Evolutionary conservation across 2,888 invertebrate genomes (phyloP).

Genomic region (Cantharis rufa): DNA sequence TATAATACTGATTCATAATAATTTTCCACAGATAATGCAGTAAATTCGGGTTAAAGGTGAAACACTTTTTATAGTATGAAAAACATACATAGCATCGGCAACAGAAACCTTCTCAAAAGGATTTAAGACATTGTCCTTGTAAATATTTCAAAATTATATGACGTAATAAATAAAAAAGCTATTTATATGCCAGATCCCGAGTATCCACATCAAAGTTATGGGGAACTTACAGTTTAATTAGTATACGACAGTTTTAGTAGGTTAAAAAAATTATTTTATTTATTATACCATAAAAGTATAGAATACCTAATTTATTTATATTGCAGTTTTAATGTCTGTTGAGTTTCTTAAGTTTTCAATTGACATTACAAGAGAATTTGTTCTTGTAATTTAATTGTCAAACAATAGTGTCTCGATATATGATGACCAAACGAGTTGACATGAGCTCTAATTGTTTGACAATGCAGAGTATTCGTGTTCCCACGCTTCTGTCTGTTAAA

Average conservation of each 20-base stretch:
- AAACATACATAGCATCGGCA: background rate
- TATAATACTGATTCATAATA: background rate
- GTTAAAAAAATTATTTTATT: background rate
- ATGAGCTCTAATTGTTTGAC: constrained; percentile 44
- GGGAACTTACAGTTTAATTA: background rate
- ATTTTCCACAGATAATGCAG: background rate
- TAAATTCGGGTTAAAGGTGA: background rate
- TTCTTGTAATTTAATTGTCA: constrained; percentile 29
- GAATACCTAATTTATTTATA: background rate
- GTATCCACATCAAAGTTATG: background rate
- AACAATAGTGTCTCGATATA: constrained; percentile 36
- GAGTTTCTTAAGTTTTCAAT: background rate
- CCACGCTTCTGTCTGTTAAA: constrained; percentile 40
- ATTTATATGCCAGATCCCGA: background rate
- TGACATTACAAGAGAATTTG: background rate
- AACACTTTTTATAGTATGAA: background rate
- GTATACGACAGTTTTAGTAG: background rate
- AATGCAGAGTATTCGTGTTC: constrained; percentile 43
- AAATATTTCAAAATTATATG: background rate
- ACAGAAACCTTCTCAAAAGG: background rate
- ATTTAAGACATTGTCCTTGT: background rate
- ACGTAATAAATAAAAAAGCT: background rate
- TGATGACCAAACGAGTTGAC: constrained; percentile 33
- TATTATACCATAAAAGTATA: background rate
- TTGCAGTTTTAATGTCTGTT: background rate